Conservation (phyloP, 2,888 invertebrate species). For the Polyploca ridens region DNA sequence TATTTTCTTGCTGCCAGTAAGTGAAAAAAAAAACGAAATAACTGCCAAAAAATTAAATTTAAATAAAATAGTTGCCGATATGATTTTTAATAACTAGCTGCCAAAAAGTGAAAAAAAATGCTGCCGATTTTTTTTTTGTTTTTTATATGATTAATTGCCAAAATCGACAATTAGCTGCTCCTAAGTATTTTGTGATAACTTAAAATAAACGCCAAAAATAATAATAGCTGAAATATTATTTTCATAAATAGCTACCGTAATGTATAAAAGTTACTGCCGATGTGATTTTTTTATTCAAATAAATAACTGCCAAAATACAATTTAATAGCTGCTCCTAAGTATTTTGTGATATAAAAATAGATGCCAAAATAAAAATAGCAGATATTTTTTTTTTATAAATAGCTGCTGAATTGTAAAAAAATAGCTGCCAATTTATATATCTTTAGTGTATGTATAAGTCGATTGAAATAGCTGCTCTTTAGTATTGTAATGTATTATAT, state of each 20-base stretch:
- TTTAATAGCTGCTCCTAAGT: not conserved
- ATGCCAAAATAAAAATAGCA: slow-evolving; percentile 15
- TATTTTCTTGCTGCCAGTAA: not conserved
- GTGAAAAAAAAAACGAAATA: not conserved
- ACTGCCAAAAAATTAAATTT: not conserved
- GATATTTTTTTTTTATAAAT: too few species aligned
- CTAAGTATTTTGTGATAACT: not conserved
- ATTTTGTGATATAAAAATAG: slow-evolving; percentile 13
- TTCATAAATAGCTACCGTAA: too few species aligned
- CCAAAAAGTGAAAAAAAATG: too few species aligned
- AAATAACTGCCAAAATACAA: not conserved
- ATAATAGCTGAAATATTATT: not conserved
- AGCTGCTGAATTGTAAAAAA: not conserved
- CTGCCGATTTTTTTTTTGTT: too few species aligned
- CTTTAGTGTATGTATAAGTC: too few species aligned
- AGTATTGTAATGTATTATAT: not conserved
- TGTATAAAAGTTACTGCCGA: too few species aligned
- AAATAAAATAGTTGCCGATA: not conserved
- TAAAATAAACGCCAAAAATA: too few species aligned
- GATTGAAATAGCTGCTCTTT: not conserved
- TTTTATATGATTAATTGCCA: not conserved
- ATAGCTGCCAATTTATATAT: not conserved
- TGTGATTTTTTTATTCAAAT: too few species aligned
- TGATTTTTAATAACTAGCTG: not conserved
- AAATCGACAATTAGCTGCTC: not conserved